These are phyloP conservation scores for Cephus pygmeus DNA, from an alignment of 2,888 invertebrate genomes.

Conservation along the genomic window DNA sequence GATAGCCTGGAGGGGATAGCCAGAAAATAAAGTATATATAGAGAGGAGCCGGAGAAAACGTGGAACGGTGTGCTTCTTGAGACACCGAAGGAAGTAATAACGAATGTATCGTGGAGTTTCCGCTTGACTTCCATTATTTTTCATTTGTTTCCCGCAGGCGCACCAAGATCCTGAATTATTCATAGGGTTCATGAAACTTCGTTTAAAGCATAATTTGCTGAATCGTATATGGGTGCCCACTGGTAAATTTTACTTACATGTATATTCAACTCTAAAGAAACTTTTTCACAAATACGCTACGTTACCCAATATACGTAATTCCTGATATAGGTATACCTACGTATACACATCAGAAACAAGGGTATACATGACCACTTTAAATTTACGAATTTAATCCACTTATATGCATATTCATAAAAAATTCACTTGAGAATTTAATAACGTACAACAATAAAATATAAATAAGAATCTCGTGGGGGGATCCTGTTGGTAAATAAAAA, in stretches of 20 bases:
- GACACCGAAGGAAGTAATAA: slow-evolving; percentile 40
- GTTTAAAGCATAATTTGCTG: slow-evolving; percentile 49
- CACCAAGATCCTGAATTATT: slow-evolving; percentile 41
- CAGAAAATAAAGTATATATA: neutral
- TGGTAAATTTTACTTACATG: neutral
- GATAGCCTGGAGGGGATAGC: neutral
- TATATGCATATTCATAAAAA: neutral
- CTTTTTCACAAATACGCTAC: neutral
- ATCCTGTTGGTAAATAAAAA: neutral
- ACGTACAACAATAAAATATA: neutral
- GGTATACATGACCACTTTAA: neutral
- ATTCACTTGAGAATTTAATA: neutral
- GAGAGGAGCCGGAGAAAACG: slow-evolving; percentile 12
- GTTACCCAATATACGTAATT: neutral
- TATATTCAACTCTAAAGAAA: neutral
- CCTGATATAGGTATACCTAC: neutral
- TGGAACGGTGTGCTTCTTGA: slow-evolving; percentile 17
- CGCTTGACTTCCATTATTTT: slow-evolving; percentile 55
- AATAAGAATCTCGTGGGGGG: neutral
- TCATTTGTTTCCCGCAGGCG: slow-evolving; percentile 49
- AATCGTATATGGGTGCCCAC: slow-evolving; percentile 25
- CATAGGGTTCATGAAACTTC: slow-evolving; percentile 34
- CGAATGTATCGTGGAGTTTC: slow-evolving; percentile 48
- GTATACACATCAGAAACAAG: neutral
- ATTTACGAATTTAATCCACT: neutral